Percentiles rank a stretch among this genome's conserved stretches.
Evolutionary conservation across 2,797 vertebrate genomes (phyloP).

Genomic region (Pteronotus mesoamericanus): DNA sequence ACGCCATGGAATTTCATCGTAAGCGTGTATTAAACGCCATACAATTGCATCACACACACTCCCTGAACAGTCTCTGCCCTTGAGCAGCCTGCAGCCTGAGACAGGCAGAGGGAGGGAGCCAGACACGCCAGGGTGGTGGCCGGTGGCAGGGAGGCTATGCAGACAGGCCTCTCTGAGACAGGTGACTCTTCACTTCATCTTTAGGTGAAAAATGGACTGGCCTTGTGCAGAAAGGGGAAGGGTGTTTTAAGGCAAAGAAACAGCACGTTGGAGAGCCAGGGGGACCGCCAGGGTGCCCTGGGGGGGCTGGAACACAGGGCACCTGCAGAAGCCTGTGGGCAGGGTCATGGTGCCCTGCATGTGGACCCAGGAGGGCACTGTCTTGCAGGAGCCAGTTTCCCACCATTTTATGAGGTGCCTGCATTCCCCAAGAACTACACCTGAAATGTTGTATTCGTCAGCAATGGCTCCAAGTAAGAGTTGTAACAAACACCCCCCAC

Average conservation of each 20-base stretch:
- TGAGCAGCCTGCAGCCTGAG: too few species aligned
- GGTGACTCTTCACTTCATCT: background rate
- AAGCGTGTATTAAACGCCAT: background rate
- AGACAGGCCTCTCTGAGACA: background rate
- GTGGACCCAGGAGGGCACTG: background rate
- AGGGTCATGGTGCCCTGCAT: background rate
- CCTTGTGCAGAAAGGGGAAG: background rate
- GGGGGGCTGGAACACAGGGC: background rate
- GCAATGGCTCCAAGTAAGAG: background rate
- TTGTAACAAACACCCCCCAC: background rate
- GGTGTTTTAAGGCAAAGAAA: background rate
- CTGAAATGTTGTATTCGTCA: background rate
- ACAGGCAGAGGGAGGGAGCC: background rate
- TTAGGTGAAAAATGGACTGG: background rate
- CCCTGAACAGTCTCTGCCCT: background rate
- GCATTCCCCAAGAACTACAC: background rate
- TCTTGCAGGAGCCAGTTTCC: background rate
- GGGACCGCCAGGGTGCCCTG: too few species aligned
- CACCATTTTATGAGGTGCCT: background rate
- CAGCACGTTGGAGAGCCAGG: fast-evolving
- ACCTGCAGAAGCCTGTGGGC: fast-evolving
- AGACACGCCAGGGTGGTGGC: background rate
- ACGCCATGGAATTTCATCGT: background rate
- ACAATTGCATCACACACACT: background rate
- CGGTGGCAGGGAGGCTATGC: fast-evolving